These are phyloP conservation scores for Philereme transversata DNA, from an alignment of 2,888 invertebrate genomes.

Conservation along the genomic window DNA sequence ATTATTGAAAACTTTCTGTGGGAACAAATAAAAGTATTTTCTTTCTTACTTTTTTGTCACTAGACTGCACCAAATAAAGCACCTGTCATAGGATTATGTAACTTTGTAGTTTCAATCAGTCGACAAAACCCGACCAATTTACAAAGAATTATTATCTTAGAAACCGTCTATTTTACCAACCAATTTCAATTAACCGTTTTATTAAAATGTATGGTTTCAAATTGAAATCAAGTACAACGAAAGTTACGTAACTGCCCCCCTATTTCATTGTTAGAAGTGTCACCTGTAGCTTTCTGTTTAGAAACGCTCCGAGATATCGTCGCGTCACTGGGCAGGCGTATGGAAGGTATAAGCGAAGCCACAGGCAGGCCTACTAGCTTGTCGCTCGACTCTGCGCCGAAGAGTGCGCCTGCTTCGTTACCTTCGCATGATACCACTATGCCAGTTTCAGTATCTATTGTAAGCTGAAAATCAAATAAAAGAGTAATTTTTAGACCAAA, in stretches of 20 bases:
- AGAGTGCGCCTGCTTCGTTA: constrained; percentile 76
- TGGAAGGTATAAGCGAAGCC: constrained; percentile 77
- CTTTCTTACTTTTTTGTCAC: constrained; percentile 54
- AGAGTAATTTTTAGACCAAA: not conserved
- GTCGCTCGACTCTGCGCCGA: constrained; percentile 79
- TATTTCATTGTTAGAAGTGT: not conserved
- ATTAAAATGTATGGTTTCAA: too few species aligned
- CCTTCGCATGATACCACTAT: constrained; percentile 64
- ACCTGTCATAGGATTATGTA: constrained; percentile 49
- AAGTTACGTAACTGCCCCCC: too few species aligned
- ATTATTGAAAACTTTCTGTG: too few species aligned
- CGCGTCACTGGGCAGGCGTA: constrained; percentile 69
- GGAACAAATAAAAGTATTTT: too few species aligned
- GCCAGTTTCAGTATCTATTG: constrained; percentile 72
- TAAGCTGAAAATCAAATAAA: constrained; percentile 55
- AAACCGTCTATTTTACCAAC: too few species aligned
- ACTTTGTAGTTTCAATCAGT: too few species aligned
- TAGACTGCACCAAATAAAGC: constrained; percentile 77
- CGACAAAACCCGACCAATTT: too few species aligned
- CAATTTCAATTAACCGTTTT: too few species aligned
- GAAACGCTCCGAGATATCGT: constrained; percentile 71
- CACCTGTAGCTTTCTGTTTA: constrained; percentile 87
- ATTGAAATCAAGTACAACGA: too few species aligned
- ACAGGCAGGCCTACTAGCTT: constrained; percentile 78
- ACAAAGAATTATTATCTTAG: too few species aligned